Evolutionary conservation across 1,140 invertebrate species (phyloP).

Genomic region (Octopus sinensis): DNA sequence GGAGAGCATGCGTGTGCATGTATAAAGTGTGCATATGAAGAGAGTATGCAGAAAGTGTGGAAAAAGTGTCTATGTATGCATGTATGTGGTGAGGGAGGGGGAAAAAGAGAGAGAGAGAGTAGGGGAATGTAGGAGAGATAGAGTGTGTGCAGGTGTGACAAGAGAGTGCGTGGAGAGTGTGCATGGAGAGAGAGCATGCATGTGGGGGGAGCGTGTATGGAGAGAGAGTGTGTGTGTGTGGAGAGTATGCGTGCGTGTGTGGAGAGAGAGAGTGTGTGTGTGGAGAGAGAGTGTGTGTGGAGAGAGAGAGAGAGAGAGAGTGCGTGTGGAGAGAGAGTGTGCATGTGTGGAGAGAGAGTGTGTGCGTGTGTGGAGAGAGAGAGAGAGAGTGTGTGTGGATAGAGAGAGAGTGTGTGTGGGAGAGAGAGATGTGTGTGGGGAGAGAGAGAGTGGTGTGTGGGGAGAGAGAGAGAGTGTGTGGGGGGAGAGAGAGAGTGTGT

Average conservation of each 20-base stretch:
- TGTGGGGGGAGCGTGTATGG: not conserved
- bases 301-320: rapidly evolving
- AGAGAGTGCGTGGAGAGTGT: not conserved
- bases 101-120: not conserved
- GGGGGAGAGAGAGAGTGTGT: no score
- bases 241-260: not conserved
- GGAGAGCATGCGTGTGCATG: not conserved
- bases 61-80: not conserved
- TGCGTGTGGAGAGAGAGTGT: not conserved
- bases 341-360: not conserved
- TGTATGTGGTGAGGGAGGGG: not conserved
- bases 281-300: not conserved
- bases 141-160: not conserved
- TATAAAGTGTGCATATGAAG: not conserved
- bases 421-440: no score
- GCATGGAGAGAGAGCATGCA: not conserved
- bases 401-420: not conserved
- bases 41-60: not conserved
- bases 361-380: not conserved
- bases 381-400: not conserved
- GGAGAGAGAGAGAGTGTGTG: no score
- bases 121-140: not conserved
- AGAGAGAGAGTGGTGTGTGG: no score
- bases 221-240: not conserved
- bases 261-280: not conserved